Base-by-base conservation (phyloP, 2,797 vertebrate species). In the Remorina albescens region DNA sequence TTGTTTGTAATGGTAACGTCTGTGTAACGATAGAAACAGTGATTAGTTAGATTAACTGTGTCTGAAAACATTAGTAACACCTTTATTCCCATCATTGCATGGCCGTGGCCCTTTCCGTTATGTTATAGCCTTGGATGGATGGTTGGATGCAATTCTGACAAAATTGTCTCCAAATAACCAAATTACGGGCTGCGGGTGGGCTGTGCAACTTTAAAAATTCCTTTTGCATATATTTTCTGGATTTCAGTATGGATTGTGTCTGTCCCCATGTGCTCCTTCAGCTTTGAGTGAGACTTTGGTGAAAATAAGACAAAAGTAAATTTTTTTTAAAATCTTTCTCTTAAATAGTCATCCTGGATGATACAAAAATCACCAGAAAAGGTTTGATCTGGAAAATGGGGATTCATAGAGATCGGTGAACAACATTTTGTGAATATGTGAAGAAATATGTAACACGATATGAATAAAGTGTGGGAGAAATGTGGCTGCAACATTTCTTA, bases 81-180 rank as follows among this genome's bases (percentile, higher is more conserved):
- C n/a, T n/a, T n/a, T n/a, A n/a, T n/a, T n/a, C n/a, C n/a, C n/a
- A n/a, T n/a, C n/a, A n/a, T n/a, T n/a, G n/a, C n/a, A n/a, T n/a
- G n/a, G n/a, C n/a, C n/a, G 39, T 44, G 28, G 55, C 26, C 61
- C 26, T 25, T 58, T 34, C 23, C 21, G 36, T 28, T 72, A 21
- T 81, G 30, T 60, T 76, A 64, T 78, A n/a, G n/a, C n/a, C n/a
- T n/a, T n/a, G n/a, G n/a, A n/a, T 23, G 78, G 36, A n/a, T 2
- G 9, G 37, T 12, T 12, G 18, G 53, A 51, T 42, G 36, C 23
- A 65, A 25, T 59, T 63, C 21, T 63, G 15, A 4, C 25, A 18
- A 62, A 55, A 57, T 26, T 16, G 1, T 4, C 34, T 39, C 11
- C 7, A 51, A 28, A 23, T n/a, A 37, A 55, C 13, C 11, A n/a